Evolutionary conservation across 2,888 invertebrate genomes (phyloP).

Genomic region (Sesamia inferens): DNA sequence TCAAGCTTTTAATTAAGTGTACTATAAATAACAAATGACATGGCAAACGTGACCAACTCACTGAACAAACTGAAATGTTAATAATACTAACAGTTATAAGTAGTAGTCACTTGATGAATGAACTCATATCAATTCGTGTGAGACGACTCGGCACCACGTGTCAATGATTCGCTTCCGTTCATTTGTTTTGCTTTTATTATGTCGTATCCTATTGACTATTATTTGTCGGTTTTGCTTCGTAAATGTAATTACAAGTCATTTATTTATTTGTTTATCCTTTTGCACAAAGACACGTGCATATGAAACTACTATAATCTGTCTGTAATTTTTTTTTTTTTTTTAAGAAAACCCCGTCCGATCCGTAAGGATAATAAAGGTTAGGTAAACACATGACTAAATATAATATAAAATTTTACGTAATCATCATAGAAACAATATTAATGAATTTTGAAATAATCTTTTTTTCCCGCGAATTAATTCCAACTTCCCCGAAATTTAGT

Average conservation of each 20-base stretch:
- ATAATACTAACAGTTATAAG: constrained; percentile 65
- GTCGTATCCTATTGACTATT: constrained; percentile 55
- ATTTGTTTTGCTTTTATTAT: constrained; percentile 55
- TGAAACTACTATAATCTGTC: no score
- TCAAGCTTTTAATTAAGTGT: constrained; percentile 36
- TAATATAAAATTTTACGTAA: no score
- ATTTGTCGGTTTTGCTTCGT: constrained; percentile 34
- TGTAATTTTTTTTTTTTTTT: no score
- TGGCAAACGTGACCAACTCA: constrained; percentile 35
- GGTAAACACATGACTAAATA: no score
- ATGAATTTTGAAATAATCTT: no score
- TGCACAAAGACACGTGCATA: no score
- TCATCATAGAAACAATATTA: no score
- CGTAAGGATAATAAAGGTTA: no score
- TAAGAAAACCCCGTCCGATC: no score
- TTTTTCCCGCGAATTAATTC: no score
- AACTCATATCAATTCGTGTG: constrained; percentile 83
- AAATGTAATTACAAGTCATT: constrained; percentile 31
- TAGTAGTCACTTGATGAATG: constrained; percentile 73
- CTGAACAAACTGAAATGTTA: constrained; percentile 30
- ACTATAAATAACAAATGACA: constrained; percentile 44
- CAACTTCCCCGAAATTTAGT: no score
- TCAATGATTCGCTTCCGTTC: constrained; percentile 67
- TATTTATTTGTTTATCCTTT: no score
- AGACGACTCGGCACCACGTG: constrained; percentile 78